Conservation (phyloP, 1,140 invertebrate genomes). For the Drosophila pectinifera region DNA sequence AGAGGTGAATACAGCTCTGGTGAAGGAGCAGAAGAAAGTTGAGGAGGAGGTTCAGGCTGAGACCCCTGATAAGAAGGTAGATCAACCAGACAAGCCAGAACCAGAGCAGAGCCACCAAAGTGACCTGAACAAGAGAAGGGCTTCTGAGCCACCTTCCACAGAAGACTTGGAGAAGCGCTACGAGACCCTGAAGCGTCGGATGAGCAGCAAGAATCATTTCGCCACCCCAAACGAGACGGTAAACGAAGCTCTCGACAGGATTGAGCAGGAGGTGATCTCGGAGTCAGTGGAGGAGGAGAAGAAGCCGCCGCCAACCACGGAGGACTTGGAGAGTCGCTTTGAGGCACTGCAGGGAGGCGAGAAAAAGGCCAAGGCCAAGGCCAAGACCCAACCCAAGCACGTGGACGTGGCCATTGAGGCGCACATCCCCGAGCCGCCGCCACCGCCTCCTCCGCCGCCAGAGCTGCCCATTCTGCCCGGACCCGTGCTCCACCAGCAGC, state of each 20-base stretch:
- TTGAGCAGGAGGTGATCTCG: constrained; percentile 60
- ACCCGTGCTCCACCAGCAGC: constrained; percentile 55
- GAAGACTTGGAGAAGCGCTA: constrained; percentile 80
- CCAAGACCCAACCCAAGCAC: constrained; percentile 17
- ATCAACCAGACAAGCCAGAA: not conserved
- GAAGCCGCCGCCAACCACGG: constrained; percentile 53
- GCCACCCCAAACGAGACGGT: constrained; percentile 47
- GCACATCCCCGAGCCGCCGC: constrained; percentile 59
- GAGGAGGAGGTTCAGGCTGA: not conserved
- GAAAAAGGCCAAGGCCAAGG: constrained; percentile 13
- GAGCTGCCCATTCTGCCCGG: constrained; percentile 21
- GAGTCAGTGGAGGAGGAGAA: constrained; percentile 41
- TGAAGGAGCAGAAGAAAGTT: constrained; percentile 1
- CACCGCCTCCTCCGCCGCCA: constrained; percentile 45
- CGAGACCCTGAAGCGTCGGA: constrained; percentile 69
- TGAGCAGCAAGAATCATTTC: constrained; percentile 68
- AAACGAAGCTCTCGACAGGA: constrained; percentile 56
- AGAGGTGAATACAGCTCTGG: constrained; percentile 27
- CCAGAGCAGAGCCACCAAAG: constrained; percentile 2
- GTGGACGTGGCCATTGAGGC: constrained; percentile 71
- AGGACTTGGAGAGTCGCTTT: constrained; percentile 69
- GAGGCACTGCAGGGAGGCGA: constrained; percentile 61
- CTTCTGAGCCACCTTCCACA: constrained; percentile 77
- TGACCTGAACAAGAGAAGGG: constrained; percentile 52
- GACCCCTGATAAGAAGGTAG: not conserved